A percentile compares a stretch with the other conserved stretches of the same genome.
Evolutionary conservation across 2,888 invertebrate genomes (phyloP).

Genomic region (Cheilosia scutellata): DNA sequence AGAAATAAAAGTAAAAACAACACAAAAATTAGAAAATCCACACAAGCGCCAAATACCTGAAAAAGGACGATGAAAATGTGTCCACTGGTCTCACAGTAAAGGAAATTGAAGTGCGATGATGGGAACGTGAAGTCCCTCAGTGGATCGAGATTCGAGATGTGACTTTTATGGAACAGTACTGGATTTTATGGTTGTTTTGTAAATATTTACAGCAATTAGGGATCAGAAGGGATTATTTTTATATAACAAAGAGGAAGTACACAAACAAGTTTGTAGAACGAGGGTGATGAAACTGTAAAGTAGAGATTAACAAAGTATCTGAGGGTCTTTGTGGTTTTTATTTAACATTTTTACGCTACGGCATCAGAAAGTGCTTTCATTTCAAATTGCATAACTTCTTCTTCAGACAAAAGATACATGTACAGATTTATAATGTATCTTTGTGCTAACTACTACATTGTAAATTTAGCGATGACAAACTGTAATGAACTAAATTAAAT

Average conservation of each 20-base stretch:
- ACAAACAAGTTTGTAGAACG: not conserved
- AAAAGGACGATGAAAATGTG: slow-evolving; percentile 34
- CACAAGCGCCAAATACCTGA: slow-evolving; percentile 60
- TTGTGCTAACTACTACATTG: too few relatives aligned
- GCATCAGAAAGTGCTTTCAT: too few relatives aligned
- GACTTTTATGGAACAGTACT: slow-evolving; percentile 19
- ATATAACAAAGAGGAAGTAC: slow-evolving; percentile 15
- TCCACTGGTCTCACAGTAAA: not conserved
- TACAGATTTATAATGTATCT: too few relatives aligned
- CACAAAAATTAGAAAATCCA: slow-evolving; percentile 48
- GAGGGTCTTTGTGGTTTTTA: not conserved
- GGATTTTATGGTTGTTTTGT: slow-evolving; percentile 49
- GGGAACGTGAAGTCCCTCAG: not conserved
- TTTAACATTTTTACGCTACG: not conserved
- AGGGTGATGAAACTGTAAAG: slow-evolving; percentile 14
- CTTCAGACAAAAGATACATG: too few relatives aligned
- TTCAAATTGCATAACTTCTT: too few relatives aligned
- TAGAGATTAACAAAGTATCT: slow-evolving; percentile 21
- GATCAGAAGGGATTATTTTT: not conserved
- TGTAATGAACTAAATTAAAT: too few relatives aligned
- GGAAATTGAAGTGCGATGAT: not conserved
- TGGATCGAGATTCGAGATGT: not conserved
- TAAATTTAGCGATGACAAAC: too few relatives aligned
- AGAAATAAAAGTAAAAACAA: slow-evolving; percentile 40
- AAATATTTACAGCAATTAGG: slow-evolving; percentile 50